Evolutionary conservation across 2,797 vertebrate genomes (phyloP).

Genomic region (Fundulus diaphanus): DNA sequence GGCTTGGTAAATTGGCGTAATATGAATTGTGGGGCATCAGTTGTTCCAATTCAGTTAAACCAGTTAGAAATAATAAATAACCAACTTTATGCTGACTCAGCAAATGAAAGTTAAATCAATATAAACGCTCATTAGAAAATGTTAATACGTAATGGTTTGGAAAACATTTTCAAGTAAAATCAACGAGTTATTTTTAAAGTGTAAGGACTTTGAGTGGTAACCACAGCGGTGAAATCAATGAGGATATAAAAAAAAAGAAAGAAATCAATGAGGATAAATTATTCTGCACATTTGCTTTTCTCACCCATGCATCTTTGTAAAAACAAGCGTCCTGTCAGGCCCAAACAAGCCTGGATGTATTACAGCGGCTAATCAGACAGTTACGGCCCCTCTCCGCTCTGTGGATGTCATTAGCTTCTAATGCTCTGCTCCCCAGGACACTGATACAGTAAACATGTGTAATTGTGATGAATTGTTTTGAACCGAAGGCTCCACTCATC

Average conservation of each 20-base stretch:
- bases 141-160: too few species aligned
- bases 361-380: conserved; percentile 41
- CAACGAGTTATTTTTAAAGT: not conserved
- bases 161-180: too few species aligned
- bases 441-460: conserved; percentile 26
- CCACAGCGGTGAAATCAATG: not conserved
- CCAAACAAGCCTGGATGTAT: conserved; percentile 38
- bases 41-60: too few species aligned
- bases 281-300: conserved; percentile 6
- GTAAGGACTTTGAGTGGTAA: not conserved
- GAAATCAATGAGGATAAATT: conserved; percentile 26
- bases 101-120: too few species aligned
- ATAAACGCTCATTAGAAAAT: too few species aligned
- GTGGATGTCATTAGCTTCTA: conserved; percentile 29
- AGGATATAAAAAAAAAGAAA: too few species aligned
- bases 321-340: conserved; percentile 12
- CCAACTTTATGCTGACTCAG: too few species aligned
- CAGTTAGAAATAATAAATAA: too few species aligned
- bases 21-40: too few species aligned
- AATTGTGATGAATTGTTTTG: conserved; percentile 72
- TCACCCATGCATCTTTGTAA: conserved; percentile 15
- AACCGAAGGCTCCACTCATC: conserved; percentile 55
- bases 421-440: conserved; percentile 28
- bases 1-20: too few species aligned
- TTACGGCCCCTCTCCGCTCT: conserved; percentile 12